Conservation (phyloP, 2,797 vertebrate species). For the Sebastes hubbsi region DNA sequence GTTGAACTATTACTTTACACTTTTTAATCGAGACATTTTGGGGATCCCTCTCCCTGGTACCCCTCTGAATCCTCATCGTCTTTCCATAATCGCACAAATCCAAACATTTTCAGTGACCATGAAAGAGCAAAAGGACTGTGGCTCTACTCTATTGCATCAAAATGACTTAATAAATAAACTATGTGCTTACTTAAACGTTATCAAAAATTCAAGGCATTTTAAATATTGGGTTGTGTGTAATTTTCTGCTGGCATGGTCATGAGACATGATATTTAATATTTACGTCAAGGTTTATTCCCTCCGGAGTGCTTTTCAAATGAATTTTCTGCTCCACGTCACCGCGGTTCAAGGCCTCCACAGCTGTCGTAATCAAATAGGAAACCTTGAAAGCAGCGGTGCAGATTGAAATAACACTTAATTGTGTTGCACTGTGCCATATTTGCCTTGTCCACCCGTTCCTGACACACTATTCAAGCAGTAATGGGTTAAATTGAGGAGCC, state of each 20-base stretch:
- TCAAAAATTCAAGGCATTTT: slow-evolving; percentile 62
- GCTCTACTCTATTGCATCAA: slow-evolving; percentile 13
- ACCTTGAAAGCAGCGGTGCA: slow-evolving; percentile 61
- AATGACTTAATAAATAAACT: slow-evolving; percentile 64
- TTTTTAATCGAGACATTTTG: slow-evolving; percentile 1
- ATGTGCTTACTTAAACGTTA: slow-evolving; percentile 54
- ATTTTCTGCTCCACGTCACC: slow-evolving; percentile 81
- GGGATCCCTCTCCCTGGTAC: background rate
- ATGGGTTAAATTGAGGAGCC: slow-evolving; percentile 72
- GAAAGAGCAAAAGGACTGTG: slow-evolving; percentile 20
- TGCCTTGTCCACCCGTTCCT: slow-evolving; percentile 60
- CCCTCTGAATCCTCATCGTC: background rate
- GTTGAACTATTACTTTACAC: background rate
- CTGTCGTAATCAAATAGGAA: slow-evolving; percentile 71
- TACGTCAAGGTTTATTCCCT: slow-evolving; percentile 72
- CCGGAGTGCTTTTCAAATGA: slow-evolving; percentile 77
- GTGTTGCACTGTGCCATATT: slow-evolving; percentile 61
- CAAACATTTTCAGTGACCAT: slow-evolving; percentile 1
- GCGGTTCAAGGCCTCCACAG: slow-evolving; percentile 60
- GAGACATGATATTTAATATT: slow-evolving; percentile 70
- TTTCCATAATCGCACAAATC: background rate
- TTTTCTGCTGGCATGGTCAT: slow-evolving; percentile 59
- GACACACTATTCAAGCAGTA: slow-evolving; percentile 62
- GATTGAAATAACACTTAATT: slow-evolving; percentile 79
- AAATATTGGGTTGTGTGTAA: slow-evolving; percentile 44